A percentile compares a stretch with the other conserved stretches of the same genome.
Conservation (phyloP, 2,888 invertebrate species). For the Uloborus plumipes region DNA sequence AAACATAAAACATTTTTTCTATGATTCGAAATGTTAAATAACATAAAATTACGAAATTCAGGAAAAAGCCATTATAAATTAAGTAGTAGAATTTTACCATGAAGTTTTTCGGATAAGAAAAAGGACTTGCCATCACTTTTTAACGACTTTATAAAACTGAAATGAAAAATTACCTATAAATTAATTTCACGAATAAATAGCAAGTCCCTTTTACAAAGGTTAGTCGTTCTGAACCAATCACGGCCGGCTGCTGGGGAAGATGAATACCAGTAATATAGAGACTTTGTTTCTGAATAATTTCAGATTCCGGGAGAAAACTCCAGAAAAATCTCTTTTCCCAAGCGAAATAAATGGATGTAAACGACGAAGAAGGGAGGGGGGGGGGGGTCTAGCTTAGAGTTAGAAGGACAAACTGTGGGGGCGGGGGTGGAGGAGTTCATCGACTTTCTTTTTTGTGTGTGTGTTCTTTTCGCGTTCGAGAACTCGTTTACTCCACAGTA, state of each 20-base stretch:
- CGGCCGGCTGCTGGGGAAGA: conserved; percentile 45
- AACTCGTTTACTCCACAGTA: conserved; percentile 14
- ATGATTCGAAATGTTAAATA: no score
- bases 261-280: conserved; percentile 39
- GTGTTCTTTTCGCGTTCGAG: conserved; percentile 2
- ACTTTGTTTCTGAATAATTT: conserved; percentile 55
- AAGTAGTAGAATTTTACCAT: no score
- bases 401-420: not conserved
- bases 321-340: conserved; percentile 40
- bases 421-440: not conserved
- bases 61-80: no score
- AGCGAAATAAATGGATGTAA: conserved; percentile 5
- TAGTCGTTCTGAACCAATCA: conserved; percentile 42
- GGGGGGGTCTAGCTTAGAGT: no score
- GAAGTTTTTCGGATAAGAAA: no score
- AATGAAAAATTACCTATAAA: no score
- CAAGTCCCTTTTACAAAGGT: not conserved
- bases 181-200: no score
- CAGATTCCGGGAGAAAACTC: conserved; percentile 29
- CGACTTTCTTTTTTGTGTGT: not conserved
- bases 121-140: no score
- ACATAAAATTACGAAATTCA: no score
- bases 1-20: no score
- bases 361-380: no score
- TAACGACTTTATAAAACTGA: no score